Evolutionary conservation across 2,888 invertebrate species (phyloP), one percentile per base, ranked within the genome.

Genomic region (Diarsia dahlii): DNA sequence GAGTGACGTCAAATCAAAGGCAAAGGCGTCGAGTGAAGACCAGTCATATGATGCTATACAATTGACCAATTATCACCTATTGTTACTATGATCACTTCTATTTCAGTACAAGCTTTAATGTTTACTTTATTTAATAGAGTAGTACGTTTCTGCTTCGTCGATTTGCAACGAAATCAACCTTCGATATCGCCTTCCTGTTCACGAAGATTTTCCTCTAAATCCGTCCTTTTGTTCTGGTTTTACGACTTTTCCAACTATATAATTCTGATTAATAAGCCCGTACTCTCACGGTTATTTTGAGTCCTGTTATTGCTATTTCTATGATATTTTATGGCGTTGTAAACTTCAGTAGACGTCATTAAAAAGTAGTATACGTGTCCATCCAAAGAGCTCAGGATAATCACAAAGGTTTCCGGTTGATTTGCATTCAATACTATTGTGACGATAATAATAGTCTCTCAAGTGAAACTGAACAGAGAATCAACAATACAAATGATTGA

Each of bases 391-490:
- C 70, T 34, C 54, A 76, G 85, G 75, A 80, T 82, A 83, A 88
- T 79, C 68, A 76, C 76, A 71, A 82, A 84, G 88, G 87, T 92
- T 93, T 94, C 94, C 94, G 92, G 89, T 89, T 90, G 23, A 94
- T 95, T 94, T 92, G 91, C 94, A 94, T 95, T 94, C 91, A 94
- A 94, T 94, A 89, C 87, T 80, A 89, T 88, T 89, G 89, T 84
- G 84, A 83, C 81, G 84, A 81, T 89, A 89, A 89, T 90, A 86
- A 91, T 89, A 87, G 89, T 82, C 88, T 85, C 77, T 76, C 78
- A 82, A 80, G 71, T 81, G 78, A 82, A 84, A 80, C 71, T 56
- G 74, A 80, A 76, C 75, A 70, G 63, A 75, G 74, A 75, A 75
- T 70, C 48, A 71, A 75, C 78, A 69, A 77, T 71, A 54, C 45